phyloP scores from a whole-genome alignment of 2,888 invertebrate species.

The Hylaea fasciaria region DNA sequence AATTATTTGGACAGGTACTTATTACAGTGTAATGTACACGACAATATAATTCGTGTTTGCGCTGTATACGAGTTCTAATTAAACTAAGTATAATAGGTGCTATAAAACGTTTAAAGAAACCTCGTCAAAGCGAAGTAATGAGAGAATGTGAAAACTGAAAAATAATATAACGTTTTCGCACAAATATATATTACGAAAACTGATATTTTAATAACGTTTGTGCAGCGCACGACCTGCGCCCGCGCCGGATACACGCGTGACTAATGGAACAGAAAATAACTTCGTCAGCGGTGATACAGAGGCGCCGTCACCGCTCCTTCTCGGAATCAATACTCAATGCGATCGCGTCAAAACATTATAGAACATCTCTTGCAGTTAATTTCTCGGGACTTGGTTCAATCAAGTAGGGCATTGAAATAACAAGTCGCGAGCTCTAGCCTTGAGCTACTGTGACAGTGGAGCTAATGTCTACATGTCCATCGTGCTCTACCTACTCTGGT shows the following conservation, averaged over 20 bases:
- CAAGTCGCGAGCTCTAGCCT: conserved; percentile 3
- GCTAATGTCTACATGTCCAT: no score
- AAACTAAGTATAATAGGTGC: conserved; percentile 13
- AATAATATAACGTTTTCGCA: conserved; percentile 15
- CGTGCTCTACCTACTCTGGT: background rate
- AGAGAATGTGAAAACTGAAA: conserved; percentile 28
- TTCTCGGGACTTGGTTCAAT: conserved; percentile 11
- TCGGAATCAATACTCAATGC: conserved; percentile 71
- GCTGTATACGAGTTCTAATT: conserved; percentile 25
- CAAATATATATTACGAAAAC: conserved; percentile 32
- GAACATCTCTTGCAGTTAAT: conserved; percentile 16
- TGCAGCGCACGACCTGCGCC: conserved; percentile 61
- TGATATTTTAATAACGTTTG: conserved; percentile 43
- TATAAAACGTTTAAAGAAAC: conserved; percentile 25
- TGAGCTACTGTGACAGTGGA: conserved; percentile 3
- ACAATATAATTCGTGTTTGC: conserved; percentile 7
- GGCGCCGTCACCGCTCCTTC: conserved; percentile 77
- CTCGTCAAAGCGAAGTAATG: conserved; percentile 34
- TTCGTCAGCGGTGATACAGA: conserved; percentile 81
- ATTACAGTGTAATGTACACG: no score
- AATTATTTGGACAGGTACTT: background rate
- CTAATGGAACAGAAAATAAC: conserved; percentile 84
- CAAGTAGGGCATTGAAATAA: conserved; percentile 22
- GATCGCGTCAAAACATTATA: conserved; percentile 19
- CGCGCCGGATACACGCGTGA: conserved; percentile 82